Evolutionary conservation across 1,140 invertebrate species (phyloP).

Genomic region (Mercenaria mercenaria): DNA sequence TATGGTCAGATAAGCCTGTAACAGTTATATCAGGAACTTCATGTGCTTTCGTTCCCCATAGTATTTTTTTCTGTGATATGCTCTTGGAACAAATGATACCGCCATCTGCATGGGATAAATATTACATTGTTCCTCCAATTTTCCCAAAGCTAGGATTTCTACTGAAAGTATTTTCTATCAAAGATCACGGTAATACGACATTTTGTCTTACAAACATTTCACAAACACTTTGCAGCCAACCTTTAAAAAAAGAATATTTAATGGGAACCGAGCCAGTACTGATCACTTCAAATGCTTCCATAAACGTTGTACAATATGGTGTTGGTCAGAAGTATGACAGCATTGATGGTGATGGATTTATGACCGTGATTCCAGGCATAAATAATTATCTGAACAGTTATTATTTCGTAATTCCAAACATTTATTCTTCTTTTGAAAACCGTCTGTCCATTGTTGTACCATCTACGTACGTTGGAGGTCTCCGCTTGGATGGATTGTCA

Average conservation of each 20-base stretch:
- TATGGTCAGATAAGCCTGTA: not conserved
- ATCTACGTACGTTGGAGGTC: not conserved
- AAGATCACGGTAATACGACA: not conserved
- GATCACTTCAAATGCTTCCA: not conserved
- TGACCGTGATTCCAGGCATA: not conserved
- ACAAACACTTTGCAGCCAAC: not conserved
- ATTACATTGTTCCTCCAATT: not conserved
- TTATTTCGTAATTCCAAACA: not conserved
- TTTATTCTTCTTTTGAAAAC: not conserved
- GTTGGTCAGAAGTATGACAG: not conserved
- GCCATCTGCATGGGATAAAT: not conserved
- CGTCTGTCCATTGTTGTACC: not conserved
- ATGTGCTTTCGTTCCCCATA: not conserved
- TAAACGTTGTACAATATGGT: constrained; percentile 11
- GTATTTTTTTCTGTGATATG: not conserved
- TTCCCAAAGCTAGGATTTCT: not conserved
- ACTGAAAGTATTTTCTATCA: not conserved
- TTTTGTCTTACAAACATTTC: not conserved
- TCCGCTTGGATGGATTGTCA: not conserved
- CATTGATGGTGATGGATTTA: not conserved
- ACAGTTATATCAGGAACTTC: not conserved
- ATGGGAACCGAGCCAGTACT: not conserved
- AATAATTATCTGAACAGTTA: constrained; percentile 15
- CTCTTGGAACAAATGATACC: not conserved
- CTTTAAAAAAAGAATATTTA: not conserved